A percentile compares a stretch with the other conserved stretches of the same genome.
Conservation (phyloP, 2,797 vertebrate species). For the Gadopsis marmoratus region DNA sequence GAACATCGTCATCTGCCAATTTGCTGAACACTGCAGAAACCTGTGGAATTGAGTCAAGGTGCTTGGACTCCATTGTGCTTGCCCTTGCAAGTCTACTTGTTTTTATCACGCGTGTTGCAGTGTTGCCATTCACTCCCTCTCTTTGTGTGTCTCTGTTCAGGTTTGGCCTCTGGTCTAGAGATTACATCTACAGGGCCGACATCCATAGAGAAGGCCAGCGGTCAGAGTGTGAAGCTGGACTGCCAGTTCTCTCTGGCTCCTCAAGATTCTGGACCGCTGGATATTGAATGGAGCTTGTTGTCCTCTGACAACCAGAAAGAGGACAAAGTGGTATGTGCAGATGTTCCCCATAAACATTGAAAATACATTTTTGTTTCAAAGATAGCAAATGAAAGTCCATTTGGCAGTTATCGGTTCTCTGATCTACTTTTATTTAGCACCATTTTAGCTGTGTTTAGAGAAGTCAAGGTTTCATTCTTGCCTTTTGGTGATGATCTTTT, state of each 20-base stretch:
- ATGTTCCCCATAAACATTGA: not conserved
- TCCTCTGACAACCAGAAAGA: conserved; percentile 90
- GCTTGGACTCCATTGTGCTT: not conserved
- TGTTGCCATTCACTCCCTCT: not conserved
- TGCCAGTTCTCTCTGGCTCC: conserved; percentile 87
- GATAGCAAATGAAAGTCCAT: not conserved
- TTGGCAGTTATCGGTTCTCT: not conserved
- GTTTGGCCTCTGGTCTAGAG: conserved; percentile 80
- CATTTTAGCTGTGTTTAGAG: conserved; percentile 2
- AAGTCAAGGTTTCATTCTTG: conserved; percentile 14
- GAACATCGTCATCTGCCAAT: not conserved
- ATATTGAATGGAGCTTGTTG: conserved; percentile 94
- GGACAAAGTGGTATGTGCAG: conserved; percentile 90
- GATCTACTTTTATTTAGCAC: not conserved
- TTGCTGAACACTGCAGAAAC: not conserved
- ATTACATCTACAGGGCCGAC: conserved; percentile 82
- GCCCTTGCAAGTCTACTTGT: not conserved
- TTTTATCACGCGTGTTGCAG: not conserved
- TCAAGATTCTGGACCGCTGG: conserved; percentile 88
- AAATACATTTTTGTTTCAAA: conserved; percentile 9
- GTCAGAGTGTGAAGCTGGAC: conserved; percentile 89
- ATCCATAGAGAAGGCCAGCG: conserved; percentile 90
- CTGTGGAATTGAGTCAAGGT: not conserved
- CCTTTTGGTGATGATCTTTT: conserved; percentile 20
- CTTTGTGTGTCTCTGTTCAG: conserved; percentile 59